Conservation (phyloP, 2,888 invertebrate genomes). For the Argynnis bischoffii region DNA sequence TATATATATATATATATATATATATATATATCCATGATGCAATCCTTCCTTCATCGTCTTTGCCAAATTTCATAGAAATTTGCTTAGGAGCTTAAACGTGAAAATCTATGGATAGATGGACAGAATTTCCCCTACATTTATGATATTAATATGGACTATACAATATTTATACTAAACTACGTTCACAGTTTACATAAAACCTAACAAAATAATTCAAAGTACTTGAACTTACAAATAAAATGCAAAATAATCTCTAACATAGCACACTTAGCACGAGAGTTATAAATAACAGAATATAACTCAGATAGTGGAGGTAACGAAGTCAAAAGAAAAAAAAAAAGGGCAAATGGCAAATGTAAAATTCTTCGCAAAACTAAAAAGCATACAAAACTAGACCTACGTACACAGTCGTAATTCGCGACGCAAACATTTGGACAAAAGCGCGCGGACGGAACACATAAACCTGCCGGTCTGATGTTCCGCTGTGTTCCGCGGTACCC, state of each 20-base stretch:
- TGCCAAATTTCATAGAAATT: no score
- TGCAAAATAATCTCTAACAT: not conserved
- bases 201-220: no score
- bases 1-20: no score
- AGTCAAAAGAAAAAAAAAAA: constrained; percentile 26
- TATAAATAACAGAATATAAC: constrained; percentile 5
- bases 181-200: no score
- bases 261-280: not conserved
- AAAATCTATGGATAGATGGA: no score
- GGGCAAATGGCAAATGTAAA: constrained; percentile 28
- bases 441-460: constrained; percentile 45
- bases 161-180: no score
- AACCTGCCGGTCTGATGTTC: constrained; percentile 44
- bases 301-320: constrained; percentile 25
- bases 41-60: no score
- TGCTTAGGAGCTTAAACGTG: no score
- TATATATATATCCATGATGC: no score
- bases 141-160: no score
- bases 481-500: constrained; percentile 39
- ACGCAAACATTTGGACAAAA: constrained; percentile 46
- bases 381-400: constrained; percentile 36
- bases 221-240: not conserved
- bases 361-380: constrained; percentile 38
- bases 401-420: constrained; percentile 44
- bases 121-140: no score